Evolutionary conservation across 2,113 vertebrate species (phyloP).

Genomic region (Elachura formosa): DNA sequence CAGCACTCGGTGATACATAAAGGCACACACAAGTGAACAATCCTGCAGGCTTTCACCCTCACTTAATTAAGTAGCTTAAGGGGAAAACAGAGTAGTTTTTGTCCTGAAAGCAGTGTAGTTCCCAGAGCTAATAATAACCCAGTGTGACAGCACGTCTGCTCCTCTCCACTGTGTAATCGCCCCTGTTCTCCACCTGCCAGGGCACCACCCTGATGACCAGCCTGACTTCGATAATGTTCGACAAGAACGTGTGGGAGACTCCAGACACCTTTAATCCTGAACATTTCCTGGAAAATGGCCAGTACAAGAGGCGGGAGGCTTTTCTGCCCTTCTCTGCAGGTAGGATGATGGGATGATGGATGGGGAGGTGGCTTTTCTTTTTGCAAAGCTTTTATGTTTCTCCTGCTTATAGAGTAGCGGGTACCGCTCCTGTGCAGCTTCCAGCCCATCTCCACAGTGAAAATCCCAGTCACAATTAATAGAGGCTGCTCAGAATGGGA

Average conservation of each 20-base stretch:
- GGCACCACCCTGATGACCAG: conserved; percentile 72
- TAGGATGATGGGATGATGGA: conserved; percentile 50
- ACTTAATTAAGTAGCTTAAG: background rate
- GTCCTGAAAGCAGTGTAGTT: background rate
- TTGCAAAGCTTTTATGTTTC: background rate
- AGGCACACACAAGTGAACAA: background rate
- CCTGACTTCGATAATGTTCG: conserved; percentile 78
- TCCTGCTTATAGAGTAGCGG: background rate
- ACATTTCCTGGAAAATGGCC: conserved; percentile 85
- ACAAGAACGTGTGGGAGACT: conserved; percentile 80
- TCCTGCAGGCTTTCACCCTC: background rate
- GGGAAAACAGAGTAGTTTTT: background rate
- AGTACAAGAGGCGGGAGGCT: conserved; percentile 77
- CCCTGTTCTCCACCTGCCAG: conserved; percentile 45
- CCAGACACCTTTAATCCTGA: conserved; percentile 82
- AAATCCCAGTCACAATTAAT: background rate
- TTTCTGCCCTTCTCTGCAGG: conserved; percentile 88
- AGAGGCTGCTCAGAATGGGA: background rate
- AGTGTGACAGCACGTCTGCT: background rate
- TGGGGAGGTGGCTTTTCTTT: background rate
- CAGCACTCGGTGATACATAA: background rate
- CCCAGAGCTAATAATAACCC: background rate
- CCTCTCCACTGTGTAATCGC: rapidly evolving
- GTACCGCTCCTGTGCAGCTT: background rate
- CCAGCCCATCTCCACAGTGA: background rate